phyloP scores from a whole-genome alignment of 2,888 invertebrate genomes.

The Escarpia spicata region DNA sequence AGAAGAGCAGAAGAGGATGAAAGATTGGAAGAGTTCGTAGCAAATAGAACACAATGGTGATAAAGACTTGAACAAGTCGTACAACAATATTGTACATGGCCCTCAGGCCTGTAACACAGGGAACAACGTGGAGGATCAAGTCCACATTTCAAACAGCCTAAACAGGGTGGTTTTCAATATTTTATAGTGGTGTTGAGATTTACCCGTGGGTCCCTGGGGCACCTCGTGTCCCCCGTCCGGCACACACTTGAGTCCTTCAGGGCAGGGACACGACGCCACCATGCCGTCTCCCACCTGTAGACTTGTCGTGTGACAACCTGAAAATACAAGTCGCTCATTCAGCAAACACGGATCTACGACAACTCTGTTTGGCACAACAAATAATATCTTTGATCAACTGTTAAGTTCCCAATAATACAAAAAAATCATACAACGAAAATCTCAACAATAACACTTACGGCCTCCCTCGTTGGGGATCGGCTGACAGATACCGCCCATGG shows the following conservation, averaged over 20 bases:
- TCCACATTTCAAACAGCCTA: no score
- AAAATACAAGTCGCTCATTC: background rate
- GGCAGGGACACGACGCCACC: background rate
- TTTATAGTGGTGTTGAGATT: background rate
- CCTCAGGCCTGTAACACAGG: no score
- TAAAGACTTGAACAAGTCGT: no score
- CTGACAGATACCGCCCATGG: background rate
- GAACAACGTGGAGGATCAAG: no score
- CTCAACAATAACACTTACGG: background rate
- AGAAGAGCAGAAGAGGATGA: no score
- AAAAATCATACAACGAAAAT: no score
- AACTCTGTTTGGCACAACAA: no score
- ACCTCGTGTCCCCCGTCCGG: background rate
- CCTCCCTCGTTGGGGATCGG: background rate
- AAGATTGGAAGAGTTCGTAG: no score
- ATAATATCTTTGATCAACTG: no score
- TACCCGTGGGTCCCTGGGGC: background rate
- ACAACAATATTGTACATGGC: no score
- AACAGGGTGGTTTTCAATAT: background rate
- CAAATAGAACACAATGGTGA: no score
- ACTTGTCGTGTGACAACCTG: background rate
- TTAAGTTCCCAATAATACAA: no score
- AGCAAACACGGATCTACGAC: background rate
- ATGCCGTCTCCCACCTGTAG: constrained; percentile 5
- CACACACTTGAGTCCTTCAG: background rate